phyloP scores from a whole-genome alignment of 2,888 invertebrate species.

The Corbicula japonica region DNA sequence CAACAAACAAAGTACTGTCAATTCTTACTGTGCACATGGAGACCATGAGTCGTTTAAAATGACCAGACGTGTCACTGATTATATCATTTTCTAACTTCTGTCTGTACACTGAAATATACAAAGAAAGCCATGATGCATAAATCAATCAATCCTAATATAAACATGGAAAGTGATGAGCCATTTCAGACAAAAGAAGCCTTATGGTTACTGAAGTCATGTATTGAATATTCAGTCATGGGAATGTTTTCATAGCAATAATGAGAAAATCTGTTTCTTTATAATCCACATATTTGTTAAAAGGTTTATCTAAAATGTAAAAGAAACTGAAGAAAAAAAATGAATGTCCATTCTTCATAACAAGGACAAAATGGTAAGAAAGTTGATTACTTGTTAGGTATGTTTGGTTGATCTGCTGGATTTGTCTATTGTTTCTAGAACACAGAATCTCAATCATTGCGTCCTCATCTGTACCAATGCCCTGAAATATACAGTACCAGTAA shows the following conservation, averaged over 20 bases:
- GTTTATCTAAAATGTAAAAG: too few species aligned
- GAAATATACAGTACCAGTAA: slow-evolving; percentile 80
- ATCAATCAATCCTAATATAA: too few species aligned
- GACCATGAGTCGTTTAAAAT: slow-evolving; percentile 83
- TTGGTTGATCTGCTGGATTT: slow-evolving; percentile 90
- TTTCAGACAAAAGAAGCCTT: too few species aligned
- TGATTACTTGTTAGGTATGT: slow-evolving; percentile 79
- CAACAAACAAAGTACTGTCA: background rate
- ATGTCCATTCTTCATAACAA: too few species aligned
- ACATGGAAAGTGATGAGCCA: too few species aligned
- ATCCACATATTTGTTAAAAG: too few species aligned
- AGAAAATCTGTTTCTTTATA: too few species aligned
- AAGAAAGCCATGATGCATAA: background rate
- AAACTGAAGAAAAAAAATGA: too few species aligned
- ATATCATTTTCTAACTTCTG: slow-evolving; percentile 82
- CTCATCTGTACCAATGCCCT: slow-evolving; percentile 95
- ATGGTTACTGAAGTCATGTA: too few species aligned
- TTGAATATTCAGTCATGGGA: too few species aligned
- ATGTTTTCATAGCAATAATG: too few species aligned
- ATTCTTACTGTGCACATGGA: slow-evolving; percentile 81
- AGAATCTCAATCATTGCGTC: slow-evolving; percentile 94
- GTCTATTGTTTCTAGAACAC: slow-evolving; percentile 88
- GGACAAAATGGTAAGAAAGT: background rate
- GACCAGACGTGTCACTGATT: slow-evolving; percentile 84
- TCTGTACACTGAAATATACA: slow-evolving; percentile 78